Conservation (phyloP, 2,113 vertebrate species). For the Pseudonaja textilis region DNA sequence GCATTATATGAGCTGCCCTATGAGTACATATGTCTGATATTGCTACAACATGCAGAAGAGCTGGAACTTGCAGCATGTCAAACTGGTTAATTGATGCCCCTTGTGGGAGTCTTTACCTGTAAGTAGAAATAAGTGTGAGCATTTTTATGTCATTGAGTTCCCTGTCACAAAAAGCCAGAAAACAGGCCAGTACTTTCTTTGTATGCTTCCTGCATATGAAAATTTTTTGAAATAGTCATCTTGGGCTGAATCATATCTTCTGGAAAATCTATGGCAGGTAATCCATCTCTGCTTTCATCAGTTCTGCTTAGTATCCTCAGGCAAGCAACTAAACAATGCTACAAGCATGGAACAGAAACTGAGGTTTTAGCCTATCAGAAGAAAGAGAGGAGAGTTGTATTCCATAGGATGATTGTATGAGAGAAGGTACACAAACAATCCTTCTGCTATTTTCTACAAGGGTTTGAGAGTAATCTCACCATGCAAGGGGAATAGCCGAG, state of each 20-base stretch:
- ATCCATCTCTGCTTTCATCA: background rate
- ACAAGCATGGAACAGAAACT: background rate
- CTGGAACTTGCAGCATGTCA: background rate
- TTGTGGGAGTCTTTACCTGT: background rate
- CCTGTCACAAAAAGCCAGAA: background rate
- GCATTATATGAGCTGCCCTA: background rate
- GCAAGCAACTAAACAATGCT: background rate
- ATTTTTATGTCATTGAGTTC: background rate
- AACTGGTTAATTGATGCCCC: background rate
- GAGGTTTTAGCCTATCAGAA: background rate
- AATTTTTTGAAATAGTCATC: background rate
- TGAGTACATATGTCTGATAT: background rate
- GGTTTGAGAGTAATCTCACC: background rate
- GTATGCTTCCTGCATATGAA: background rate
- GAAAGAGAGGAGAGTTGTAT: background rate
- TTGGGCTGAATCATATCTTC: background rate
- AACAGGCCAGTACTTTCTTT: background rate
- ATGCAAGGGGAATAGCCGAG: background rate
- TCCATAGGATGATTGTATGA: background rate
- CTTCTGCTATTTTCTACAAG: background rate
- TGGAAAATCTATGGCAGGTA: background rate
- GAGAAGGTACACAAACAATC: background rate
- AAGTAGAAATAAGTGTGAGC: background rate
- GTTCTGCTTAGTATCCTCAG: background rate
- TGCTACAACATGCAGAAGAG: background rate